These are phyloP conservation scores for Cylloceria caligata DNA, from an alignment of 2,888 invertebrate genomes.

Conservation along the genomic window DNA sequence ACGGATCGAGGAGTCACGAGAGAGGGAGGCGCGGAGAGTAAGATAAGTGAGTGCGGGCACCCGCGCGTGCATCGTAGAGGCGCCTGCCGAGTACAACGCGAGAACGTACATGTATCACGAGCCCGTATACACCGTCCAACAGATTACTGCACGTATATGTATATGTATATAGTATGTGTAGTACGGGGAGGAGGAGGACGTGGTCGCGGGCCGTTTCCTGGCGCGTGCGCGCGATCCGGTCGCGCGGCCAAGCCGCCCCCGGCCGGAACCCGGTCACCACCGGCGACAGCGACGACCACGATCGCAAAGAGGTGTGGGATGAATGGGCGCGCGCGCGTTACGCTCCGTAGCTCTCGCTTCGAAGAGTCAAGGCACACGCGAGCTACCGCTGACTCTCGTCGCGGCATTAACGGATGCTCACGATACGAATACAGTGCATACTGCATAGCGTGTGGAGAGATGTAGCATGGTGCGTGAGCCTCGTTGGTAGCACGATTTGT, in stretches of 20 bases:
- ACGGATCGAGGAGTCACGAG: slow-evolving; percentile 67
- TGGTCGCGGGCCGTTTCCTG: slow-evolving; percentile 68
- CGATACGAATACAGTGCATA: slow-evolving; percentile 11
- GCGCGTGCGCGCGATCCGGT: slow-evolving; percentile 71
- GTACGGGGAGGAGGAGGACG: slow-evolving; percentile 24
- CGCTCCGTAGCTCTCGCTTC: slow-evolving; percentile 70
- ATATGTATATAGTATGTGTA: slow-evolving; percentile 17
- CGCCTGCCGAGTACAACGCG: slow-evolving; percentile 69
- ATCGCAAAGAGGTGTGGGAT: slow-evolving; percentile 73
- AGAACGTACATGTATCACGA: slow-evolving; percentile 62
- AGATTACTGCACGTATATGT: slow-evolving; percentile 7
- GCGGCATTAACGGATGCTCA: slow-evolving; percentile 9
- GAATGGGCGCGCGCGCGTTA: slow-evolving; percentile 74
- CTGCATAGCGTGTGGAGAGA: slow-evolving; percentile 7
- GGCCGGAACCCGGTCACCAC: slow-evolving; percentile 73
- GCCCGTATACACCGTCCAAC: slow-evolving; percentile 7
- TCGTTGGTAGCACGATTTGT: background rate
- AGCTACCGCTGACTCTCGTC: slow-evolving; percentile 29
- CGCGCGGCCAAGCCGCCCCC: slow-evolving; percentile 64
- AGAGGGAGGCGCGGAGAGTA: slow-evolving; percentile 43
- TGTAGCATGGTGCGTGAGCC: background rate
- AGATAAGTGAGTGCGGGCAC: slow-evolving; percentile 68
- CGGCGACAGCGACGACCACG: slow-evolving; percentile 56
- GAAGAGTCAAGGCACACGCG: slow-evolving; percentile 42
- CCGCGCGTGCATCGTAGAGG: slow-evolving; percentile 66